Conservation (phyloP, 2,888 invertebrate genomes). For the Trachelus troglodyta region DNA sequence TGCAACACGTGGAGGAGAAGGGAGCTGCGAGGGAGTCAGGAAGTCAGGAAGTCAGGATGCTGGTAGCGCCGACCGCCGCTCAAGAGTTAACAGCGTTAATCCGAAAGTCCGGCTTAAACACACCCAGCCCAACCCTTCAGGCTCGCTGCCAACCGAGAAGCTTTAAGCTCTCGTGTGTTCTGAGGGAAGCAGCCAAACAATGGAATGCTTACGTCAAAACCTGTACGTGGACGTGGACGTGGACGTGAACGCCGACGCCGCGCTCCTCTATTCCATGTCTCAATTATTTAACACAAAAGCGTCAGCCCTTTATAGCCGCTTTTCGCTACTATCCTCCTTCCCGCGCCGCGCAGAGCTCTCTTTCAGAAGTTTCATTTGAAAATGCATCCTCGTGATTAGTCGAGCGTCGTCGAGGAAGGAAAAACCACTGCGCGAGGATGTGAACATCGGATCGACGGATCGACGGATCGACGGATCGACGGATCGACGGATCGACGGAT, state of each 20-base stretch:
- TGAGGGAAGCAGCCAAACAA: slow-evolving; percentile 58
- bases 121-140: slow-evolving; percentile 37
- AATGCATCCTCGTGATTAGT: neutral
- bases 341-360: neutral
- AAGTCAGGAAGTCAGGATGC: slow-evolving; percentile 14
- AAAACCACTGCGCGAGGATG: too few species aligned
- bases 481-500: too few species aligned
- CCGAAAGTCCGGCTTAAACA: slow-evolving; percentile 55
- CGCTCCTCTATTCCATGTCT: slow-evolving; percentile 59
- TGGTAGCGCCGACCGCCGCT: slow-evolving; percentile 1
- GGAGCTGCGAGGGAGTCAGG: neutral
- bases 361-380: neutral
- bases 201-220: slow-evolving; percentile 59
- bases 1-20: neutral
- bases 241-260: too few species aligned
- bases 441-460: too few species aligned
- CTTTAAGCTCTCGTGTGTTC: slow-evolving; percentile 48
- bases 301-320: slow-evolving; percentile 22
- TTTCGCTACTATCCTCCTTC: neutral
- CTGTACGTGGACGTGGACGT: slow-evolving; percentile 36
- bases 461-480: too few species aligned
- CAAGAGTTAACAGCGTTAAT: slow-evolving; percentile 54
- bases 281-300: slow-evolving; percentile 63
- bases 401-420: neutral
- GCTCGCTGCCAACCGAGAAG: slow-evolving; percentile 27